Evolutionary conservation across 2,888 invertebrate genomes (phyloP).

Genomic region (Pristionchus exspectatus): DNA sequence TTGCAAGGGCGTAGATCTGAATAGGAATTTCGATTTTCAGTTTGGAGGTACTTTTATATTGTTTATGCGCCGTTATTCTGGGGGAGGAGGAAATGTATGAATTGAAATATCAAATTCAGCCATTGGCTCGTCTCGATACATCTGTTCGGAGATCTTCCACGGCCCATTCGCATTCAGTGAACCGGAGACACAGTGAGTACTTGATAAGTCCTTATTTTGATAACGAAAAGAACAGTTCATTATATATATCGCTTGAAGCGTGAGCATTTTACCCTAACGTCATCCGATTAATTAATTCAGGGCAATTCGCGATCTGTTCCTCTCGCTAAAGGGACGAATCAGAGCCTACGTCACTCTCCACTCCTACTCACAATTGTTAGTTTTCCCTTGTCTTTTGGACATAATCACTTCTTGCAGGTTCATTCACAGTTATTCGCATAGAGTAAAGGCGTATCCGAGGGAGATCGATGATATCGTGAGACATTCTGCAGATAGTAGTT

Average conservation of each 20-base stretch:
- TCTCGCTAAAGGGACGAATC: constrained; percentile 67
- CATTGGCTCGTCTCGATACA: constrained; percentile 75
- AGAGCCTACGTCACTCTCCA: constrained; percentile 77
- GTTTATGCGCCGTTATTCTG: neutral
- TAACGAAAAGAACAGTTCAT: too few species aligned
- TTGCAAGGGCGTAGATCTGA: constrained; percentile 76
- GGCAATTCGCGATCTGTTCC: constrained; percentile 72
- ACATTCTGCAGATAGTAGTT: neutral
- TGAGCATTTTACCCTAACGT: too few species aligned
- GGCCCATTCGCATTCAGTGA: constrained; percentile 77
- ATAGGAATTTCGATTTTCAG: constrained; percentile 76
- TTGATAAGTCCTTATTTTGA: too few species aligned
- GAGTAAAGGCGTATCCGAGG: constrained; percentile 72
- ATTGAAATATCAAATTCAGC: constrained; percentile 58
- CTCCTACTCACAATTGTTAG: constrained; percentile 74
- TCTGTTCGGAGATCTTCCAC: constrained; percentile 78
- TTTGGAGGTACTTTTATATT: constrained; percentile 64
- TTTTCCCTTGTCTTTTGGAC: neutral
- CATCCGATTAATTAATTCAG: constrained; percentile 57
- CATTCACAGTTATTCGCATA: constrained; percentile 78
- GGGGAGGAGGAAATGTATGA: neutral
- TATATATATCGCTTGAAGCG: too few species aligned
- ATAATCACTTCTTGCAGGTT: constrained; percentile 54
- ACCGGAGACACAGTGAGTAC: constrained; percentile 71
- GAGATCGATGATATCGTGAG: constrained; percentile 76